Percentiles rank a stretch among this genome's conserved stretches.
Conservation (phyloP, 2,797 vertebrate species). For the Hozukius guyotensis region DNA sequence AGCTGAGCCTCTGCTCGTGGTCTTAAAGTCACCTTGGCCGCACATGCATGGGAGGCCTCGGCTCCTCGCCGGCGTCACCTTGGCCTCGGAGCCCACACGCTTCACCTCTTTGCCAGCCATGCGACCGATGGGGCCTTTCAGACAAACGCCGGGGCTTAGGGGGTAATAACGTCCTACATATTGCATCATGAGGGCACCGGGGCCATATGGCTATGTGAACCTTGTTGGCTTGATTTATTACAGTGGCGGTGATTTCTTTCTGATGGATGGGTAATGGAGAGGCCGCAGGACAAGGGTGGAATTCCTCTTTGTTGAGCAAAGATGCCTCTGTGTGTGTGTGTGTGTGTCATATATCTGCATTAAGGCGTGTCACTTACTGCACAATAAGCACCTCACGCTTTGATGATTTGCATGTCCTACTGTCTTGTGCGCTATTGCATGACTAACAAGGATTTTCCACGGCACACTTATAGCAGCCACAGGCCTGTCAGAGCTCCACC, state of each 20-base stretch:
- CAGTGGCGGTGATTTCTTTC: conserved; percentile 21
- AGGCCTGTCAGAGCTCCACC: conserved; percentile 19
- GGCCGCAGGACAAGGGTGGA: not conserved
- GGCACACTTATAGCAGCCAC: not conserved
- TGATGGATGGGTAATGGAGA: conserved; percentile 61
- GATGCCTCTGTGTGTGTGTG: not conserved
- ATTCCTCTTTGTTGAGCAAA: conserved; percentile 34
- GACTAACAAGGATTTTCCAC: conserved; percentile 36
- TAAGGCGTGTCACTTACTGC: not conserved
- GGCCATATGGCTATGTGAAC: conserved; percentile 44
- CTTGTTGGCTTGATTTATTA: conserved; percentile 71
- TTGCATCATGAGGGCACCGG: conserved; percentile 49
- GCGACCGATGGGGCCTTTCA: conserved; percentile 19
- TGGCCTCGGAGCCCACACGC: conserved; percentile 24
- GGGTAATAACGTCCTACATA: conserved; percentile 56
- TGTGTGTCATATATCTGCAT: not conserved
- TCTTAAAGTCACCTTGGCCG: conserved; percentile 65
- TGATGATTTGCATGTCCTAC: conserved; percentile 2
- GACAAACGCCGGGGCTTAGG: conserved; percentile 35
- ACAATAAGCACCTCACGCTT: not conserved
- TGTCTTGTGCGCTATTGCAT: not conserved
- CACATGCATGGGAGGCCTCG: not conserved
- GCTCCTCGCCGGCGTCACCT: conserved; percentile 33
- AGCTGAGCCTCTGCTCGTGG: not conserved
- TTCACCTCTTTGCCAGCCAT: conserved; percentile 37